A percentile compares a stretch with the other conserved stretches of the same genome.
Evolutionary conservation across 1,140 invertebrate species (phyloP).

Genomic region (Hyposmocoma kahamanoa): DNA sequence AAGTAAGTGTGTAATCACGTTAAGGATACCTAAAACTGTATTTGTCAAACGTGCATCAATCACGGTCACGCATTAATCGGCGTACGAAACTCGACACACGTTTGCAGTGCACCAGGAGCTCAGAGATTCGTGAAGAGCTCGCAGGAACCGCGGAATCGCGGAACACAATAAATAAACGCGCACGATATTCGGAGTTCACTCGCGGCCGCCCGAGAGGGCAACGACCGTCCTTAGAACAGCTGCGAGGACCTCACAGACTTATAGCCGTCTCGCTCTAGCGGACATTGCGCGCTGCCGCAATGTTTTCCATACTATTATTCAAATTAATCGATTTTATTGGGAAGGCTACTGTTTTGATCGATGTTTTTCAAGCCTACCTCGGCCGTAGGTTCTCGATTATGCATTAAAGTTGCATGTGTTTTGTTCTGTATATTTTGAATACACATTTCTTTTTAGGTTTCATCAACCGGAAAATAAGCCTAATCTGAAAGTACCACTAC

Average conservation of each 20-base stretch:
- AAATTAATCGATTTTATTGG: constrained; percentile 32
- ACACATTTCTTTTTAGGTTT: too few species aligned
- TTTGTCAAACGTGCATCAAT: neutral
- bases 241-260: constrained; percentile 44
- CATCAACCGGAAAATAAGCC: too few species aligned
- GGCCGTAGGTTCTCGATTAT: too few species aligned
- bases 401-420: too few species aligned
- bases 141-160: neutral
- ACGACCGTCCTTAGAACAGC: constrained; percentile 67
- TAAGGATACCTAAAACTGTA: too few species aligned
- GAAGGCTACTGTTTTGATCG: constrained; percentile 15
- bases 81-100: neutral
- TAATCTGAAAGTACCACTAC: too few species aligned
- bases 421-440: too few species aligned
- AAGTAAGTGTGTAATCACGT: too few species aligned
- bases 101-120: too few species aligned
- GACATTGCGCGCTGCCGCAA: constrained; percentile 35
- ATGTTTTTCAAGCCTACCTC: too few species aligned
- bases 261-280: constrained; percentile 42
- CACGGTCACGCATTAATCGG: neutral
- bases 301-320: constrained; percentile 45
- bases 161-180: constrained; percentile 8
- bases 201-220: constrained; percentile 55
- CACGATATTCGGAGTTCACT: constrained; percentile 67
- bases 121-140: neutral